phyloP scores from a whole-genome alignment of 1,140 invertebrate genomes.

The Drosophila nannoptera region DNA sequence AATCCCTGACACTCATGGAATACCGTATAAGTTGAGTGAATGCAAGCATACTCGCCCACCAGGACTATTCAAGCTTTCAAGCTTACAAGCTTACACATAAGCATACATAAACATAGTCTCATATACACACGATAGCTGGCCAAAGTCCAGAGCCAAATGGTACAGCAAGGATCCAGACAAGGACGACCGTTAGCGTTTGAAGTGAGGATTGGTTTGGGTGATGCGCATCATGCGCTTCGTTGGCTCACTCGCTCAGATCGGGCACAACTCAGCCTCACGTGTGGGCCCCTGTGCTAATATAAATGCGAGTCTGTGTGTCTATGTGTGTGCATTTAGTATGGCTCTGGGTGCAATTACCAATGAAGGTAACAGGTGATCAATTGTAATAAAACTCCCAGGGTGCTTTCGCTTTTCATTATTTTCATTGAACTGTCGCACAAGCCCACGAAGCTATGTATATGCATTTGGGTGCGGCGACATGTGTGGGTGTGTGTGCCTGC shows the following conservation, averaged over 20 bases:
- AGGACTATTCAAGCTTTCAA: neutral
- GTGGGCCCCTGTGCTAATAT: neutral
- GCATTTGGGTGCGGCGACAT: neutral
- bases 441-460: neutral
- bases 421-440: constrained; percentile 60
- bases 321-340: constrained; percentile 68
- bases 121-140: constrained; percentile 68
- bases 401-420: constrained; percentile 78
- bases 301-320: constrained; percentile 15
- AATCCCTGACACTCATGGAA: constrained; percentile 21
- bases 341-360: constrained; percentile 79
- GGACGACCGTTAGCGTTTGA: constrained; percentile 4
- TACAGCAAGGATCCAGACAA: constrained; percentile 7
- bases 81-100: neutral
- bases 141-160: constrained; percentile 56
- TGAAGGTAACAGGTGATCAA: constrained; percentile 79
- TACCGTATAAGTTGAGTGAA: constrained; percentile 3
- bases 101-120: too few species aligned
- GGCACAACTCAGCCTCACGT: constrained; percentile 12
- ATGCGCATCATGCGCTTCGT: constrained; percentile 40
- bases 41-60: constrained; percentile 5
- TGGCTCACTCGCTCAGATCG: constrained; percentile 32
- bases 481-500: constrained; percentile 25
- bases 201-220: constrained; percentile 32
- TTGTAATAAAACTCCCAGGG: constrained; percentile 79